These are phyloP conservation scores for Blastomussa wellsi DNA, from an alignment of 92 coral and sea anemone species.

Conservation along the genomic window DNA sequence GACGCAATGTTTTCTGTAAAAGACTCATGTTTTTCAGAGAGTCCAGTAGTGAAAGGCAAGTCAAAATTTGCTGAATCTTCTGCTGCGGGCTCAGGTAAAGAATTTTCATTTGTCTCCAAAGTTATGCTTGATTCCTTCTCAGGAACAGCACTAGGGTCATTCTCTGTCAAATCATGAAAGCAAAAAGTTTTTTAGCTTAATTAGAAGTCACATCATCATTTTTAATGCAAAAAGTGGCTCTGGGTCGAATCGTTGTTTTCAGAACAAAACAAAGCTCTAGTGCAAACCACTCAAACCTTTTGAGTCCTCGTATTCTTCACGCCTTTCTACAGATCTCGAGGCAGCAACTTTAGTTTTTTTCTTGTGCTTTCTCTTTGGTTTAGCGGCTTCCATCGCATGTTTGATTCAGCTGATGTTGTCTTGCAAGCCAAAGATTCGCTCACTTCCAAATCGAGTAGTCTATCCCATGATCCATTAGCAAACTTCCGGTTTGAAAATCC, in stretches of 20 bases:
- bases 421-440: neutral
- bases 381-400: conserved; percentile 92
- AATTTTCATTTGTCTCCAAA: conserved; percentile 32
- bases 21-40: neutral
- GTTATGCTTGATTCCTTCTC: conserved; percentile 12
- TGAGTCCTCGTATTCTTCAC: conserved; percentile 4
- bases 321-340: conserved; percentile 20
- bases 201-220: neutral
- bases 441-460: conserved; percentile 9
- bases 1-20: neutral
- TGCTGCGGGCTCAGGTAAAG: neutral
- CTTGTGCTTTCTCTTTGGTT: conserved; percentile 82
- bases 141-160: conserved; percentile 2
- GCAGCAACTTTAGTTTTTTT: conserved; percentile 68
- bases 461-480: conserved; percentile 39
- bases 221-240: neutral
- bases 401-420: conserved; percentile 17
- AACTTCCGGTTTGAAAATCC: conserved; percentile 33
- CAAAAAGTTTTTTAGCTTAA: neutral
- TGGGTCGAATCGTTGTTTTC: neutral
- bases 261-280: neutral
- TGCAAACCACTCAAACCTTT: conserved; percentile 7
- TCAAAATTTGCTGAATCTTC: conserved; percentile 7
- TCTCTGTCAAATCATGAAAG: conserved; percentile 24
- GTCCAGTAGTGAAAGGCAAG: conserved; percentile 9